phyloP scores from a whole-genome alignment of 2,113 vertebrate species.

The Rhinichthys klamathensis region DNA sequence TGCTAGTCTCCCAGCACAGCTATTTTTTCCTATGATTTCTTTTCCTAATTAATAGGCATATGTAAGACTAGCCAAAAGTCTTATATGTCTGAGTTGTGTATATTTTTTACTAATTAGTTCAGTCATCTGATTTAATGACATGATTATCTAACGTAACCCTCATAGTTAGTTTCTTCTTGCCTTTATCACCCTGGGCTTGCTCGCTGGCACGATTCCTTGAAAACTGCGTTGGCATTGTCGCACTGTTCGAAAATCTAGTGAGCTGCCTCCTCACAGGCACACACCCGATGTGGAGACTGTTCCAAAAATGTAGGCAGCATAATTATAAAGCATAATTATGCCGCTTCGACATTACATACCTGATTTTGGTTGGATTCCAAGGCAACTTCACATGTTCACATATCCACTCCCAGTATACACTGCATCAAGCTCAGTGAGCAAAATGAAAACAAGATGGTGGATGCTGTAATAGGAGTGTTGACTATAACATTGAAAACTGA shows the following conservation, averaged over 20 bases:
- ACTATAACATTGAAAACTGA: neutral
- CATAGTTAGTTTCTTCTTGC: neutral
- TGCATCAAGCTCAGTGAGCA: neutral
- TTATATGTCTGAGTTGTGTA: neutral
- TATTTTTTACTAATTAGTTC: neutral
- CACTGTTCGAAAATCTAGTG: neutral
- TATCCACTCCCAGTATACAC: neutral
- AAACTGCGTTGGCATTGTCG: neutral
- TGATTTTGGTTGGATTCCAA: neutral
- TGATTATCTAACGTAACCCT: neutral
- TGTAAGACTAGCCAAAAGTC: neutral
- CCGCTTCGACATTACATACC: slow-evolving; percentile 1
- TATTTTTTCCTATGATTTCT: slow-evolving; percentile 14
- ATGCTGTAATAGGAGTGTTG: neutral
- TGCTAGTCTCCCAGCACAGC: slow-evolving; percentile 5
- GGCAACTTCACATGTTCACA: neutral
- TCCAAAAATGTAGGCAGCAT: slow-evolving; percentile 15
- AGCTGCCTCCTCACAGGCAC: neutral
- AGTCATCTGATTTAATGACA: slow-evolving; percentile 24
- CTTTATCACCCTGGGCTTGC: neutral
- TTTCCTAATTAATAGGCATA: slow-evolving; percentile 9
- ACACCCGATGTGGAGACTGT: neutral
- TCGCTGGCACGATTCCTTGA: neutral
- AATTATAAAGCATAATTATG: slow-evolving; percentile 27
- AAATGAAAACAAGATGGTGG: neutral